Evolutionary conservation across 2,797 vertebrate genomes (phyloP).

Genomic region (Hyperoplus immaculatus): DNA sequence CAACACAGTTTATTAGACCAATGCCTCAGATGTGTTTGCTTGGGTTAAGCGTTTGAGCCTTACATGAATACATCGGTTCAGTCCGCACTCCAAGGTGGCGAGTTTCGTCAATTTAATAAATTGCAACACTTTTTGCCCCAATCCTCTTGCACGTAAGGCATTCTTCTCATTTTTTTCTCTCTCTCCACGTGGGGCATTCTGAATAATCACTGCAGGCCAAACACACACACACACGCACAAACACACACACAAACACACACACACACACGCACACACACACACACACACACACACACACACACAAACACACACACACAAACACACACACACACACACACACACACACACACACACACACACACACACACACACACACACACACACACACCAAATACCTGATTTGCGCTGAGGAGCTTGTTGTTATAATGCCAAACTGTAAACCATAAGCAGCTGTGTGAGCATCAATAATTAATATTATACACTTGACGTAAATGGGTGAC

Average conservation of each 20-base stretch:
- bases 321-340: no score
- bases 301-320: constrained; percentile 7
- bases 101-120: constrained; percentile 85
- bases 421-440: constrained; percentile 63
- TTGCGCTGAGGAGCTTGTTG: constrained; percentile 34
- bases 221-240: constrained; percentile 8
- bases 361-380: no score
- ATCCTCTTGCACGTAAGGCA: constrained; percentile 62
- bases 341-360: no score
- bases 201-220: constrained; percentile 70
- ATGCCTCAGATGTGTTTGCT: constrained; percentile 37
- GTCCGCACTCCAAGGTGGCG: constrained; percentile 35
- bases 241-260: no score
- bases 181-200: constrained; percentile 34
- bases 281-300: no score
- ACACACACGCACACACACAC: no score
- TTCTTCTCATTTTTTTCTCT: constrained; percentile 62
- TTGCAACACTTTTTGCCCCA: constrained; percentile 72
- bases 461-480: constrained; percentile 79
- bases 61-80: constrained; percentile 21
- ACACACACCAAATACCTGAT: constrained; percentile 1
- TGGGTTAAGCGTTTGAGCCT: constrained; percentile 6
- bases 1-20: constrained; percentile 53
- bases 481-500: constrained; percentile 10
- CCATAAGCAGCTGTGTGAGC: constrained; percentile 75